Base-by-base conservation (phyloP, 1,140 invertebrate species). In the Dryas iulia region DNA sequence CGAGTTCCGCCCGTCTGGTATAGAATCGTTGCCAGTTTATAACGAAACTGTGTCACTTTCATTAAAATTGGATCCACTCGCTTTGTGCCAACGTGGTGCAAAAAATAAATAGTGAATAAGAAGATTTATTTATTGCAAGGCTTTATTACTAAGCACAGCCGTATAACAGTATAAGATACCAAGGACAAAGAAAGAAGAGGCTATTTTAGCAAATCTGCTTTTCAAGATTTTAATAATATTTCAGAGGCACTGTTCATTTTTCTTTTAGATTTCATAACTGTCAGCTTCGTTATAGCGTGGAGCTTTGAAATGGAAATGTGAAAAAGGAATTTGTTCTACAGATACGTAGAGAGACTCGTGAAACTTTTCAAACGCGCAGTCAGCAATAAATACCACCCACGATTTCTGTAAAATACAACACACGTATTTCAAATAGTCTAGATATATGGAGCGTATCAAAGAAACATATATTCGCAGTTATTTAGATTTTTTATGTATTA, bases 1-100 rank as follows among this genome's bases (percentile, higher is more conserved):
- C n/a, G n/a, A n/a, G n/a, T n/a, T n/a, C n/a, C n/a, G n/a, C n/a
- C n/a, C n/a, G n/a, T n/a, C n/a, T n/a, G n/a, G n/a, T n/a, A n/a
- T n/a, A n/a, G 59, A 39, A 63, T 31, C 61, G 52, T 21, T 63
- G 61, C 52, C 61, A 63, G 61, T 26, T 63, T 63, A 63, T 63
- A 63, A 54, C 61, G 61, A 31, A 63, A 54, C 61, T 63, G 61
- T 63, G 61, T 63, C 61, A 63, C 61, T 63, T 63, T 63, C 61
- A 63, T 63, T 63, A 63, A 63, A 63, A 63, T 63, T 47, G 26
- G 61, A 63, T 63, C 47, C 14, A 30, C 52, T 30, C 47, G 61
- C 52, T 63, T 63, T 56, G 61, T 54, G 52, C 61, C 61, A 63
- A 33, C 47, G 30, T 28, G 10, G 28, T 54, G 52, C 18, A n/a